phyloP scores from a whole-genome alignment of 2,113 vertebrate genomes.

The Sinocyclocheilus grahami region DNA sequence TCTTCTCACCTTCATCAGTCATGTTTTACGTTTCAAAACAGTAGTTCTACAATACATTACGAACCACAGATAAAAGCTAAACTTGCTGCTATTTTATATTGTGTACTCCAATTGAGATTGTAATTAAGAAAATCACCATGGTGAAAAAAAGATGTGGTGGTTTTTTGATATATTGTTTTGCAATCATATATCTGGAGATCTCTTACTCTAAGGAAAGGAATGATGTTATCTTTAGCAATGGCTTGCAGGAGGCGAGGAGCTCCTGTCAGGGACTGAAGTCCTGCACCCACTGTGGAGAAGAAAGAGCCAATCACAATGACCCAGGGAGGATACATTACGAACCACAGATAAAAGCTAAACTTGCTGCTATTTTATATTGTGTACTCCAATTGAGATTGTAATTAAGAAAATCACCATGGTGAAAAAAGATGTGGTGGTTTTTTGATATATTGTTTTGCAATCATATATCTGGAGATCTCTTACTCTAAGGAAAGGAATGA shows the following conservation, averaged over 20 bases:
- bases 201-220: constrained; percentile 91
- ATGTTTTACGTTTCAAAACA: not conserved
- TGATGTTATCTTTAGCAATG: constrained; percentile 97
- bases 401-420: not conserved
- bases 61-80: not conserved
- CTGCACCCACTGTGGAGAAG: constrained; percentile 95
- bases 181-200: not conserved
- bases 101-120: not conserved
- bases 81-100: not conserved
- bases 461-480: not conserved
- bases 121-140: not conserved
- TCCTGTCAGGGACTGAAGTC: constrained; percentile 92
- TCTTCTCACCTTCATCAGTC: not conserved
- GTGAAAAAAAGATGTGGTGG: not conserved
- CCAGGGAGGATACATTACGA: no score
- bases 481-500: constrained; percentile 95
- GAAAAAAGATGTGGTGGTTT: not conserved
- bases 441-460: not conserved
- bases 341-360: not conserved
- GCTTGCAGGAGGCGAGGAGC: constrained; percentile 94
- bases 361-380: not conserved
- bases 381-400: not conserved
- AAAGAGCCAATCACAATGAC: constrained; percentile 97
- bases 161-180: not conserved
- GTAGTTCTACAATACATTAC: not conserved